Evolutionary conservation across 2,113 vertebrate species (phyloP), one percentile per base, ranked within the genome.

Genomic region (Clinocottus analis): DNA sequence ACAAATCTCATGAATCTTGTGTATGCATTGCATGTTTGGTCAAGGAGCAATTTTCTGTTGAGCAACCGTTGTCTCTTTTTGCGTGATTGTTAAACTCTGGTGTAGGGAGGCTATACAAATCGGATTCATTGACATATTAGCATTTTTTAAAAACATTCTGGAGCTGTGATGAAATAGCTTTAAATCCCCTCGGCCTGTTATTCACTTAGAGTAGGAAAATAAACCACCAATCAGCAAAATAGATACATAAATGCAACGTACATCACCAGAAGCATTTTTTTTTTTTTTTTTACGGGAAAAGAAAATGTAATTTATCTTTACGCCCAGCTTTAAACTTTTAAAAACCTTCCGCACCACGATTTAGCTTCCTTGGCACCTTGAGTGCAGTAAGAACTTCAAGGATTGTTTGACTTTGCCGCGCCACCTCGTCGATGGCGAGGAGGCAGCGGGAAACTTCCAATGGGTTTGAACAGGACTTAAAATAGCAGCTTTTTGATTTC

Each of bases 401-500:
- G 72, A 58, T 65, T 68, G 58, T 87, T 70, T 45, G 56, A 77
- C 72, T 27, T 59, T 67, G 51, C 53, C 66, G 12, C 76, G 37
- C 73, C 55, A 55, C 69, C 64, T 82, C 62, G 19, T 74, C 10
- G 25, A 72, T 63, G 58, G 60, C 51, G 39, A 37, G 70, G 73
- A 86, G 78, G 56, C 79, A 73, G 83, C 4, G 31, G 66, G 76
- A 55, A 49, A 7, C 33, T 88, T 74, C 68, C 37, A 72, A 61
- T 47, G 77, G 60, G 37, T 79, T 41, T 33, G 61, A 75, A 65
- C 27, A 43, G 58, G 70, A 68, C 60, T 80, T 76, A 53, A 85
- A 90, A 86, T 91, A 93, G 93, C 92, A 93, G 93, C 90, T 84
- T 91, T 79, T 80, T 55, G 2, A 86, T 80, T 89, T 85, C 64